Base-by-base conservation (phyloP, 2,113 vertebrate genomes). In the Myodes glareolus region DNA sequence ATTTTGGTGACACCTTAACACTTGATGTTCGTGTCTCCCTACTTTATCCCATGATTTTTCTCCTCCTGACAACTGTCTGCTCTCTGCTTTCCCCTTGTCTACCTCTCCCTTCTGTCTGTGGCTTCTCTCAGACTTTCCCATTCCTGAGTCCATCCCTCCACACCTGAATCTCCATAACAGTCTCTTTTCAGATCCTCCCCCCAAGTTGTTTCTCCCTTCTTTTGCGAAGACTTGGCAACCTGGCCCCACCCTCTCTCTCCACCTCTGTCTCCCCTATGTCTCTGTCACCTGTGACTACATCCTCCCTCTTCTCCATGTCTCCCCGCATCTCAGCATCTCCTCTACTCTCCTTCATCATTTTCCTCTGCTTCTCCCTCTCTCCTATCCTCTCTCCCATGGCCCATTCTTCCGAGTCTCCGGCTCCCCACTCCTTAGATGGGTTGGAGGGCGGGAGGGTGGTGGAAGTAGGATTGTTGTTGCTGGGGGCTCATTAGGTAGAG, bases 401-500 rank as follows among this genome's bases (percentile, higher is more conserved):
- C 23, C 31, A 45, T 19, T 94, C 85, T 93, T 77, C 87, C n/a
- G 73, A 86, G 89, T 91, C 91, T 94, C 88, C 0, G 68, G 92
- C 91, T 97, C 93, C 95, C 88, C 70, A 5, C 93, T 94, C 96
- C 97, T 97, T 96, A 90, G 97, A 96, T 88, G 72, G 95, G 86
- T 80, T 94, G 67, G 95, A 98, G 95, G 94, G 86, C 94, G 87
- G 94, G 76, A 97, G 96, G 75, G n/a, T 87, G 90, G 94, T 94
- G 94, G 97, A 97, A 86, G 39, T 93, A 94, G 91, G 7, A 96
- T 39, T 96, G 98, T 86, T 94, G 82, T 93, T 92, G 98, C 98
- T 97, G 95, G 86, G 98, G 97, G 98, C 98, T 98, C 98, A 96
- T 98, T 98, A 98, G 97, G 96, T 90, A 17, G 98, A 98, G 97